These are phyloP conservation scores for Drosophila anomelani DNA, from an alignment of 2,888 invertebrate species.

Conservation along the genomic window DNA sequence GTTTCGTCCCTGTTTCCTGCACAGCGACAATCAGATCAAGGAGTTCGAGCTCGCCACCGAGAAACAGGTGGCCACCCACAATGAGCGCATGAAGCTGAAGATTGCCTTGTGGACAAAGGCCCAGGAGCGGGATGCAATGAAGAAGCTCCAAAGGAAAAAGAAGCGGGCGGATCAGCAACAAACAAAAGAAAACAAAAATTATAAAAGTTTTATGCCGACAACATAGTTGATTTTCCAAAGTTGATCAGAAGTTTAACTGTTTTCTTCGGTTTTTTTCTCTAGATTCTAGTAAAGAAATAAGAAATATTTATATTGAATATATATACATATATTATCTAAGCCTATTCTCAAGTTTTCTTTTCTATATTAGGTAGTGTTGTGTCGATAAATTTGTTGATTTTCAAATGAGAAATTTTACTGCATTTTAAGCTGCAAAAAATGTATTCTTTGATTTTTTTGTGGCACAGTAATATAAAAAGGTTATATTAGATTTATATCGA, in stretches of 20 bases:
- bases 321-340: no score
- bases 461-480: background rate
- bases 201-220: background rate
- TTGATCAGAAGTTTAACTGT: background rate
- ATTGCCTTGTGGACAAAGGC: constrained; percentile 56
- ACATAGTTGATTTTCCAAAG: background rate
- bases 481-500: background rate
- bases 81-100: constrained; percentile 28
- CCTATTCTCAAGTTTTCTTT: no score
- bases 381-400: background rate
- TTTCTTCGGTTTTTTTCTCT: no score
- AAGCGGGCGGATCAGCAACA: background rate
- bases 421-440: background rate
- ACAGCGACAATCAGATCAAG: constrained; percentile 53
- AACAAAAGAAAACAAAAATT: background rate
- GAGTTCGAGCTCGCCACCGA: constrained; percentile 29
- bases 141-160: background rate
- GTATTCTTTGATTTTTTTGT: background rate
- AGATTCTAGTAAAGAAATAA: no score
- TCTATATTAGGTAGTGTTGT: no score
- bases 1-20: constrained; percentile 59
- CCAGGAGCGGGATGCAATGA: constrained; percentile 30
- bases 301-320: no score
- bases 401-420: background rate
- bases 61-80: constrained; percentile 32